Evolutionary conservation across 2,113 vertebrate species (phyloP), one percentile per base, ranked within the genome.

Genomic region (Thinocorus orbignyianus): DNA sequence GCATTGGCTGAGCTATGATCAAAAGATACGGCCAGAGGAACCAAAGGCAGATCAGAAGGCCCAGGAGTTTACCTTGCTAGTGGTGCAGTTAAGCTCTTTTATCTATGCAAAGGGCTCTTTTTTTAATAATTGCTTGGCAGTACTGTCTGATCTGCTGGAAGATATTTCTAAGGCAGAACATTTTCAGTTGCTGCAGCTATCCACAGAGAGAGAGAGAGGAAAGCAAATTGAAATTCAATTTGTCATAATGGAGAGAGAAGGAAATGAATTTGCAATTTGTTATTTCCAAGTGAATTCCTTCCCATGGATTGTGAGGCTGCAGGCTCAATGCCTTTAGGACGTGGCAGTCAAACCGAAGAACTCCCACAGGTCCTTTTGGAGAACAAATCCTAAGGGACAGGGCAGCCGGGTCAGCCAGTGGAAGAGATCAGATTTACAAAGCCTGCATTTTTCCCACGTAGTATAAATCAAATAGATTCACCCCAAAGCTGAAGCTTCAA

Each of bases 251-350:
- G 91, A 48, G 19, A 91, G 91, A 48, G 19, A 91, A 82, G 39
- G 65, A 95, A 93, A 90, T 68, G 26, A 93, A 91, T 55, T 81
- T 90, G 48, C 46, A 60, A 48, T 84, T 79, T 89, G 33, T 70
- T 64, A 42, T 51, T 91, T 87, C 48, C 84, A 66, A 84, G 42
- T 55, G 25, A 55, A 68, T 48, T 69, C 28, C 57, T 76, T 33
- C 42, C 39, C 8, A 2, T 13, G 42, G 52, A 73, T 13, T 30
- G 25, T 35, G 35, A 81, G 42, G 48, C 92, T 94, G 37, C 64
- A 88, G 37, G 48, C 52, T 81, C 20, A 24, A 23, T 51, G 23
- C 11, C 20, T 11, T 87, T 39, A 91, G 84, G 83, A 51, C 10
- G 13, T 8, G 3, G 55, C 55, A 86, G 52, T 51, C 54, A 81